phyloP scores from a whole-genome alignment of 2,888 invertebrate genomes.

The Xanthostigma xanthostigma region DNA sequence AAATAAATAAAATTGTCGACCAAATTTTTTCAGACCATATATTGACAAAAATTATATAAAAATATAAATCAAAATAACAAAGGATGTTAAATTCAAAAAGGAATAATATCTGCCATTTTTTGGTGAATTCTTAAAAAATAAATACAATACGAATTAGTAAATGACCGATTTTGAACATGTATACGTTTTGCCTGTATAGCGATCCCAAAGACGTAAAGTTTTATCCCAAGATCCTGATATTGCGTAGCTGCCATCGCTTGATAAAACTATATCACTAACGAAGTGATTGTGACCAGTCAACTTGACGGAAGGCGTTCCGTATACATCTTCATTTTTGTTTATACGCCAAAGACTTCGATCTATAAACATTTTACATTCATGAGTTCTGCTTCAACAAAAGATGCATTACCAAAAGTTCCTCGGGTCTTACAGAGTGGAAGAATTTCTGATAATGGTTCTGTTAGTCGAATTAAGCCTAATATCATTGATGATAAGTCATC shows the following conservation, averaged over 20 bases:
- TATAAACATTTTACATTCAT: constrained; percentile 26
- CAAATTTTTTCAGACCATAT: no score
- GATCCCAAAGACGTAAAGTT: constrained; percentile 96
- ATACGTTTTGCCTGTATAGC: constrained; percentile 73
- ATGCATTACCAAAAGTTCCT: no score
- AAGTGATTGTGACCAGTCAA: constrained; percentile 97
- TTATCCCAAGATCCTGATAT: constrained; percentile 99
- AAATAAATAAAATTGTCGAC: no score
- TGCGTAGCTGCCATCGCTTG: constrained; percentile 98
- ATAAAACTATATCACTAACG: constrained; percentile 96
- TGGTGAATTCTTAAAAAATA: no score
- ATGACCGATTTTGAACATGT: no score
- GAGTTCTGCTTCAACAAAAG: not conserved
- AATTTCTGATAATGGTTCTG: no score
- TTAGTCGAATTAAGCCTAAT: not conserved
- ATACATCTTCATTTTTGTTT: constrained; percentile 85
- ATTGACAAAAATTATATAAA: no score
- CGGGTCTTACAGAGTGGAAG: no score
- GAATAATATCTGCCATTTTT: no score
- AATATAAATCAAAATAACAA: no score
- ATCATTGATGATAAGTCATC: constrained; percentile 85
- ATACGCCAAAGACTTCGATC: constrained; percentile 94
- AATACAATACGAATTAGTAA: no score
- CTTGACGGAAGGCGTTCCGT: constrained; percentile 90
- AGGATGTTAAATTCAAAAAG: no score